These are phyloP conservation scores for Drosophila pectinifera DNA, from an alignment of 1,140 invertebrate genomes.

Conservation along the genomic window DNA sequence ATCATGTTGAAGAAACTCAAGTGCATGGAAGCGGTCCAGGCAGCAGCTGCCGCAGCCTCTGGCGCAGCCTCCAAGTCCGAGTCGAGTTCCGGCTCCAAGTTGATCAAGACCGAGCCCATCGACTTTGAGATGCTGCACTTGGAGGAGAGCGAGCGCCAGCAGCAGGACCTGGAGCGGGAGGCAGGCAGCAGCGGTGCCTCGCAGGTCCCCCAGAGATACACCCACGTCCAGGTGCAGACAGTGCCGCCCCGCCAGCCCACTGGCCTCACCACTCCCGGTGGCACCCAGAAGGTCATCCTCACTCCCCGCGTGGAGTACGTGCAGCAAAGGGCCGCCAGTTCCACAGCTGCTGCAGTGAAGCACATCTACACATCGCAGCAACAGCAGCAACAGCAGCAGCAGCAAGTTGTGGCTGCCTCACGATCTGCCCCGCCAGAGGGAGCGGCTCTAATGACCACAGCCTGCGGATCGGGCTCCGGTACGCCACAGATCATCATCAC, in stretches of 20 bases:
- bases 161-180: conserved; percentile 16
- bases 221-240: conserved; percentile 79
- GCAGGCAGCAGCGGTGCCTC: conserved; percentile 16
- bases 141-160: conserved; percentile 55
- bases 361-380: conserved; percentile 49
- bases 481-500: conserved; percentile 77
- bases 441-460: conserved; percentile 43
- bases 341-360: conserved; percentile 40
- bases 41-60: conserved; percentile 50
- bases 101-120: conserved; percentile 78
- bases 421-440: conserved; percentile 18
- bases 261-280: conserved; percentile 58
- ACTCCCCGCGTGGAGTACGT: conserved; percentile 78
- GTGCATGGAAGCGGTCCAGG: conserved; percentile 75
- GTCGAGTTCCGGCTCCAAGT: conserved; percentile 29
- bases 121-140: conserved; percentile 80
- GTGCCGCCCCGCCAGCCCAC: conserved; percentile 74
- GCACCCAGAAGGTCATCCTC: conserved; percentile 80
- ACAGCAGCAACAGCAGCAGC: conserved; percentile 31
- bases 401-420: too few species aligned
- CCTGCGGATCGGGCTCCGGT: conserved; percentile 19
- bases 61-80: conserved; percentile 13
- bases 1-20: conserved; percentile 81
- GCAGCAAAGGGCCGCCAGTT: conserved; percentile 56
- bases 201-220: conserved; percentile 54